Conservation (phyloP, 92 coral and sea anemone genomes). For the Ricordea florida region DNA sequence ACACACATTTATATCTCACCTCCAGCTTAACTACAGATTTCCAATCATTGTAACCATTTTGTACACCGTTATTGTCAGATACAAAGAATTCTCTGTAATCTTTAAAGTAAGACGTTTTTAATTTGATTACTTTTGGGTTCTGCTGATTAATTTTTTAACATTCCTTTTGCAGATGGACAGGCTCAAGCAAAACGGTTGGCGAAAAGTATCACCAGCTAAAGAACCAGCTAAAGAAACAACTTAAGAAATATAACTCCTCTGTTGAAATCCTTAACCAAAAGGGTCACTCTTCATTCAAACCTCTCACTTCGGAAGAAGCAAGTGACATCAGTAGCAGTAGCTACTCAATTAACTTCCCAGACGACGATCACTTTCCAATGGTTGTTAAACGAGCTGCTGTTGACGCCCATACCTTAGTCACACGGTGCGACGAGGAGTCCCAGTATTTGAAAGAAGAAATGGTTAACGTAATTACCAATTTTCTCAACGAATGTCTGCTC, state of each 20-base stretch:
- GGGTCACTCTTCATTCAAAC: constrained; percentile 8
- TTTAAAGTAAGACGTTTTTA: too few species aligned
- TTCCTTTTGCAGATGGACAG: constrained; percentile 64
- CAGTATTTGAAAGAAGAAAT: constrained; percentile 41
- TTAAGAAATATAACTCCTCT: constrained; percentile 51
- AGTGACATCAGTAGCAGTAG: constrained; percentile 36
- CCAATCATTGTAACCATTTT: background rate
- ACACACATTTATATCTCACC: too few species aligned
- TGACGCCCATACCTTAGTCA: constrained; percentile 37
- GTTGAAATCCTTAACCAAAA: constrained; percentile 47
- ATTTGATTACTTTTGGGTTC: too few species aligned
- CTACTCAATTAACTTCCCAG: constrained; percentile 13
- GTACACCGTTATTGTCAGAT: background rate
- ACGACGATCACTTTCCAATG: constrained; percentile 15
- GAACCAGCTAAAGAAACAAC: constrained; percentile 30
- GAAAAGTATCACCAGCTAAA: constrained; percentile 49
- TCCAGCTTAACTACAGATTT: too few species aligned
- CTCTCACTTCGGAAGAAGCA: constrained; percentile 62
- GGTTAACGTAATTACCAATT: background rate
- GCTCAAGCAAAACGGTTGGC: constrained; percentile 51
- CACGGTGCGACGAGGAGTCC: constrained; percentile 55
- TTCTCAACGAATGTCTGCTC: background rate
- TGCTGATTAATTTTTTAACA: too few species aligned
- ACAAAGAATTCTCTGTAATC: too few species aligned
- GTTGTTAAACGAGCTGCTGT: constrained; percentile 50